Percentiles rank a stretch among this genome's conserved stretches.
These are phyloP conservation scores for Thymelicus lineola DNA, from an alignment of 2,888 invertebrate genomes.

Conservation along the genomic window DNA sequence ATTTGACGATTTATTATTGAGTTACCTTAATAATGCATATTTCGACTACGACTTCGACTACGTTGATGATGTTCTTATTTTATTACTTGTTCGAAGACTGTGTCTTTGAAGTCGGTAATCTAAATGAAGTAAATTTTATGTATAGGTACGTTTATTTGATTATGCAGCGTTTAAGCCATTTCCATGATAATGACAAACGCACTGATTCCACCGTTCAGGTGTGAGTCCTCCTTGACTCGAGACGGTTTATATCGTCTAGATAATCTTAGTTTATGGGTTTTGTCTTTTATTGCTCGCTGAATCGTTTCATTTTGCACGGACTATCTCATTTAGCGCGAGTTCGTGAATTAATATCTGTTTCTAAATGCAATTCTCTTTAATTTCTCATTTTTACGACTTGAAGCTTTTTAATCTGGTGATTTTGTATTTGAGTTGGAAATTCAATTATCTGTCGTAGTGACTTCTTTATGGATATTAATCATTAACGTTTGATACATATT, in stretches of 20 bases:
- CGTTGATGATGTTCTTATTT: no score
- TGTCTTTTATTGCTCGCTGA: conserved; percentile 49
- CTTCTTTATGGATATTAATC: no score
- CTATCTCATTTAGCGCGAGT: conserved; percentile 38
- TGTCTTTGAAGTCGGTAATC: no score
- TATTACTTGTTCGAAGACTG: no score
- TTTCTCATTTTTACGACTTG: conserved; percentile 35
- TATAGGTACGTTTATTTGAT: no score
- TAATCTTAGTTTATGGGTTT: conserved; percentile 58
- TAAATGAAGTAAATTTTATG: no score
- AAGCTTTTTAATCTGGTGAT: conserved; percentile 17
- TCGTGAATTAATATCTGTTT: conserved; percentile 38
- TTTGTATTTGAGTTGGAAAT: conserved; percentile 8
- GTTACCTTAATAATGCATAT: no score
- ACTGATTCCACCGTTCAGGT: conserved; percentile 10
- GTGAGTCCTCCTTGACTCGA: conserved; percentile 11
- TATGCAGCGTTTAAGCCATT: no score
- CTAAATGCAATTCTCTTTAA: conserved; percentile 33
- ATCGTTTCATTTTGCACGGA: conserved; percentile 43
- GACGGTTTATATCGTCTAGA: conserved; percentile 52
- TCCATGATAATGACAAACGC: background rate
- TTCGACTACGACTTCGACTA: no score
- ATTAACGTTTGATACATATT: no score
- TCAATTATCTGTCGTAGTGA: background rate
- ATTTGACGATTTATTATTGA: no score